Percentiles rank a stretch among this genome's conserved stretches.
Conservation (phyloP, 1,140 invertebrate genomes). For the Lerema accius region DNA sequence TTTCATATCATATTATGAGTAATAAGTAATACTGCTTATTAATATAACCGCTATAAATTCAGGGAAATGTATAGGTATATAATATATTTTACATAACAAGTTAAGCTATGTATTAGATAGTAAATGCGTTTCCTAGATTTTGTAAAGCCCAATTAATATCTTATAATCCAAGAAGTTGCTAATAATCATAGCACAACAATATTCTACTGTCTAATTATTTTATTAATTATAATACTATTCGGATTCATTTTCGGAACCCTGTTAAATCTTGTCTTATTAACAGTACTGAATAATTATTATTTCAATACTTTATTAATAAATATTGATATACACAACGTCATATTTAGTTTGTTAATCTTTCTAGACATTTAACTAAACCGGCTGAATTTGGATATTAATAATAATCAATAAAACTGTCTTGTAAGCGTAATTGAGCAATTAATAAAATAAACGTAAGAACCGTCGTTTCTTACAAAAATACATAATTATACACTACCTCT, state of each 20-base stretch:
- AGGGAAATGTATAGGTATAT: slow-evolving; percentile 12
- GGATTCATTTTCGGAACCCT: slow-evolving; percentile 47
- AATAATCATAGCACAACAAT: slow-evolving; percentile 29
- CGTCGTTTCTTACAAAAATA: too few relatives aligned
- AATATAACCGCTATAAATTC: neutral
- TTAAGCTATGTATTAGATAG: too few relatives aligned
- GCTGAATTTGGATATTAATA: too few relatives aligned
- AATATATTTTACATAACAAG: slow-evolving; percentile 19
- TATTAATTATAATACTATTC: slow-evolving; percentile 25
- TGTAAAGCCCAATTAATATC: slow-evolving; percentile 14
- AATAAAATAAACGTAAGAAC: too few relatives aligned
- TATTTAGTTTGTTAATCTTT: too few relatives aligned
- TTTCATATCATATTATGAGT: slow-evolving; percentile 5
- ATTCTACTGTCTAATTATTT: slow-evolving; percentile 14
- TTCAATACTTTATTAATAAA: neutral
- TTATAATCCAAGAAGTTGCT: neutral
- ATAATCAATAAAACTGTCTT: too few relatives aligned
- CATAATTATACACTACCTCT: too few relatives aligned
- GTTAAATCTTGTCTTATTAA: slow-evolving; percentile 34
- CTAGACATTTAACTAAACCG: too few relatives aligned
- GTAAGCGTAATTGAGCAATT: too few relatives aligned
- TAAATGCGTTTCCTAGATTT: slow-evolving; percentile 9
- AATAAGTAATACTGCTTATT: slow-evolving; percentile 11
- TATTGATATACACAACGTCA: too few relatives aligned
- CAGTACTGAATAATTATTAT: slow-evolving; percentile 15